phyloP scores from a whole-genome alignment of 2,888 invertebrate genomes.

The Spicauda simplicius region DNA sequence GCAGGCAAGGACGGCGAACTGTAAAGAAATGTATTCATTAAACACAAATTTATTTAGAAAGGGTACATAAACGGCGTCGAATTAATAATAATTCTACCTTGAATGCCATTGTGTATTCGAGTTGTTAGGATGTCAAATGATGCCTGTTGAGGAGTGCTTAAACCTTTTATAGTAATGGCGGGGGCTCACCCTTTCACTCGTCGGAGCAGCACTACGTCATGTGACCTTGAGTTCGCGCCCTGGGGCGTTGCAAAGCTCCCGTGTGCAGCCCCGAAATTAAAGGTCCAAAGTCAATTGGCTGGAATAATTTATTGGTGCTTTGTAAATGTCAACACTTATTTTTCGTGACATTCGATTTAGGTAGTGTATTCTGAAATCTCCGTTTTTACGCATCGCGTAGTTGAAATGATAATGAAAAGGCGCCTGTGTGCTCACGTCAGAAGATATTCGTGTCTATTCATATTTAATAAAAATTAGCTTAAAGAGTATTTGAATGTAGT shows the following conservation, averaged over 20 bases:
- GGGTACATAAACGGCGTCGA: neutral
- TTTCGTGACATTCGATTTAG: neutral
- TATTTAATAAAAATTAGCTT: too few relatives aligned
- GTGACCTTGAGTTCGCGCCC: constrained; percentile 70
- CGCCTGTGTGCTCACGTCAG: too few relatives aligned
- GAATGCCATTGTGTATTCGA: constrained; percentile 75
- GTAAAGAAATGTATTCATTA: constrained; percentile 43
- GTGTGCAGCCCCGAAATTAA: constrained; percentile 30
- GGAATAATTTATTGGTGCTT: neutral
- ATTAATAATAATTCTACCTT: constrained; percentile 59
- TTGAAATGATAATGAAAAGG: too few relatives aligned
- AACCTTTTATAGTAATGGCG: constrained; percentile 72
- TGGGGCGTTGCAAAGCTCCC: constrained; percentile 50
- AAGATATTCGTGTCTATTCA: too few relatives aligned
- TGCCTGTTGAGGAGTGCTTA: constrained; percentile 62
- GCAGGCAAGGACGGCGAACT: constrained; percentile 70
- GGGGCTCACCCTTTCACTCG: constrained; percentile 80
- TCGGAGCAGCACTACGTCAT: constrained; percentile 53
- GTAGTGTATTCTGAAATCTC: neutral
- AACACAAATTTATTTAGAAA: neutral
- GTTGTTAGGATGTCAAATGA: constrained; percentile 71
- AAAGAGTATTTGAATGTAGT: too few relatives aligned
- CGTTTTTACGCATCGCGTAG: too few relatives aligned
- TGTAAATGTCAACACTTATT: constrained; percentile 2
- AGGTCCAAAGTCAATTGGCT: constrained; percentile 16